Base-by-base conservation (phyloP, 2,113 vertebrate genomes). In the Hypocryptadius cinnamomeus region DNA sequence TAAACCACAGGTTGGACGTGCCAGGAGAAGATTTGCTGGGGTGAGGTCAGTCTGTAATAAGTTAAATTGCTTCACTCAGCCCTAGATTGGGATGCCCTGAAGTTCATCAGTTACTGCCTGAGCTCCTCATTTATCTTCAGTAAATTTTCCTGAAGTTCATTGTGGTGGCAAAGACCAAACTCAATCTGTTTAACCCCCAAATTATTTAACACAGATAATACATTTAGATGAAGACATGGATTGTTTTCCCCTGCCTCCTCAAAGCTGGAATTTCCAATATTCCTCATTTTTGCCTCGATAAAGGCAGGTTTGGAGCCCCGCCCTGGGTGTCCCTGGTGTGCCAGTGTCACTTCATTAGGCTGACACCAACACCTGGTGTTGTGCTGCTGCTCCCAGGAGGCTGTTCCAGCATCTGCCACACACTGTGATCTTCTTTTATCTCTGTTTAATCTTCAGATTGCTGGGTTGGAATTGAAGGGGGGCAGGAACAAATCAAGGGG, bases 101-200 rank as follows among this genome's bases (percentile, higher is more conserved):
- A 96, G 97, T 97, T 98, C 98, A 97, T 98, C 98, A 97, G 96
- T 97, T 95, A 96, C 93, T 97, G 97, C 97, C 98, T 96, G 95
- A 98, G 98, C 98, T 98, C 98, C 98, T 94, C 50, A 78, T 95
- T 97, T 94, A 76, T 86, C 93, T 95, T 74, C 85, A 76, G 95
- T 96, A 95, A 97, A 97, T 97, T 96, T 86, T 97, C 90, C 94
- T 92, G 69, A 74, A 91, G 64, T 94, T 95, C 91, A 61, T 85
- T 76, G 48, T 95, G 95, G 37, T 66, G 80, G 74, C 94, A 85
- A 16, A 85, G 95, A 94, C 85, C 85, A 71, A 97, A 95, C 72
- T 83, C 77, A n/a, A 40, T 63, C 94, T 87, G 76, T 92, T 90
- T 83, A 95, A 63, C 79, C 87, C 95, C 95, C 92, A n/a, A 16